phyloP scores from a whole-genome alignment of 2,113 vertebrate genomes.

The Amblyopsis rosae region DNA sequence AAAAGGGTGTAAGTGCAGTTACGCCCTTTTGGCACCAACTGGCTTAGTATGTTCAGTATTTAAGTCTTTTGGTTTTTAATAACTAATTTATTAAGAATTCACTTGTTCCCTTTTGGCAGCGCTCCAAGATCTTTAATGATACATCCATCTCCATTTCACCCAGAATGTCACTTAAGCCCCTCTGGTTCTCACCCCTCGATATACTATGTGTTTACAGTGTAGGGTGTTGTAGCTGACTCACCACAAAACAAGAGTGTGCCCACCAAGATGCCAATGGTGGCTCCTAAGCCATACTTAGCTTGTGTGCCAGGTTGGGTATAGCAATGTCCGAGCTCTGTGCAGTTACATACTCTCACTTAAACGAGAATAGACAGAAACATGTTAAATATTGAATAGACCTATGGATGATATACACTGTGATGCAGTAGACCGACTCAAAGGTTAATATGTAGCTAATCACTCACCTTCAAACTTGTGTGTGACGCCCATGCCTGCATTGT shows the following conservation, averaged over 20 bases:
- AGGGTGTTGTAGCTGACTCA: constrained; percentile 45
- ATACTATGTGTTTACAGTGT: not conserved
- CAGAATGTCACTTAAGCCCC: too few relatives aligned
- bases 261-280: constrained; percentile 71
- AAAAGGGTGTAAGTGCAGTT: too few relatives aligned
- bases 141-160: too few relatives aligned
- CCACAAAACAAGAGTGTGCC: constrained; percentile 67
- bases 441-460: not conserved
- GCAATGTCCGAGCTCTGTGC: constrained; percentile 78
- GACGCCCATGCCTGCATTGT: constrained; percentile 70
- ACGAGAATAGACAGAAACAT: constrained; percentile 10
- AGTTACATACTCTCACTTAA: constrained; percentile 77
- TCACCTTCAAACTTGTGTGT: constrained; percentile 67
- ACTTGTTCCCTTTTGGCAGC: too few relatives aligned
- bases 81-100: too few relatives aligned
- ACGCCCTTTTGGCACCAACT: too few relatives aligned
- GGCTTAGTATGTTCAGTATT: too few relatives aligned
- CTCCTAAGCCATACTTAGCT: constrained; percentile 11
- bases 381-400: not conserved
- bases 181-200: too few relatives aligned
- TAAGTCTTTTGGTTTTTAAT: too few relatives aligned
- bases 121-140: too few relatives aligned
- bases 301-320: constrained; percentile 46
- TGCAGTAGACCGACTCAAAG: not conserved
- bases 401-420: not conserved